A percentile compares a stretch with the other conserved stretches of the same genome.
phyloP scores from a whole-genome alignment of 2,113 vertebrate species.

The Cheirogaleus medius region DNA sequence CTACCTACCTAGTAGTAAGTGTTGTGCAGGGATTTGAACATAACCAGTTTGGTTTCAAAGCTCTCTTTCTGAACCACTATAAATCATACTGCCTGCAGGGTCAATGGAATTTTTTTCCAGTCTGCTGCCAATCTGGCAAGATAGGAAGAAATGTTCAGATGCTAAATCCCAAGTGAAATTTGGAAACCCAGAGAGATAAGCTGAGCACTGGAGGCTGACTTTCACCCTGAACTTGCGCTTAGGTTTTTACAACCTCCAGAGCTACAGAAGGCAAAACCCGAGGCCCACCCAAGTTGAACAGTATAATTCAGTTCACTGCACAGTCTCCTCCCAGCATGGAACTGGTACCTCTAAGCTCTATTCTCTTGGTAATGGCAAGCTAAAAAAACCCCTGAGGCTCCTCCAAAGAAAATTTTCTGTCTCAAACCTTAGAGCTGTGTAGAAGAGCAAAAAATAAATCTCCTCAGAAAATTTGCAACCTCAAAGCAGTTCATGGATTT shows the following conservation, averaged over 20 bases:
- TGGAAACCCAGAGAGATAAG: neutral
- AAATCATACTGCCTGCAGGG: neutral
- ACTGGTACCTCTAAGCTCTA: neutral
- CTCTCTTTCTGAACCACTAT: neutral
- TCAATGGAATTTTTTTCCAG: neutral
- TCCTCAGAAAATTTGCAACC: slow-evolving; percentile 22
- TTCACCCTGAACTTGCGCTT: neutral
- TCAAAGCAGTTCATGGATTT: slow-evolving; percentile 31
- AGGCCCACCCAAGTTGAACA: neutral
- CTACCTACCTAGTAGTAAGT: neutral
- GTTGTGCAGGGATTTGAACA: neutral
- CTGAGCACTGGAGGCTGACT: neutral
- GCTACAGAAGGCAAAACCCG: neutral
- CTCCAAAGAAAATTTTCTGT: slow-evolving; percentile 37
- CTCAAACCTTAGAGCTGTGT: slow-evolving; percentile 29
- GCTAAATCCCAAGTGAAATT: neutral
- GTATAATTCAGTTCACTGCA: neutral
- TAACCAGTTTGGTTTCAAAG: neutral
- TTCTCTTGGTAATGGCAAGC: neutral
- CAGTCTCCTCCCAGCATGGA: neutral
- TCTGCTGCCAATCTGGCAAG: neutral
- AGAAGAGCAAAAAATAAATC: slow-evolving; percentile 4
- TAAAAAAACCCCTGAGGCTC: neutral
- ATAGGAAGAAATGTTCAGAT: neutral
- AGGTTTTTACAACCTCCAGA: slow-evolving; percentile 28